Base-by-base conservation (phyloP, 1,140 invertebrate genomes). In the Drosophila tristis region DNA sequence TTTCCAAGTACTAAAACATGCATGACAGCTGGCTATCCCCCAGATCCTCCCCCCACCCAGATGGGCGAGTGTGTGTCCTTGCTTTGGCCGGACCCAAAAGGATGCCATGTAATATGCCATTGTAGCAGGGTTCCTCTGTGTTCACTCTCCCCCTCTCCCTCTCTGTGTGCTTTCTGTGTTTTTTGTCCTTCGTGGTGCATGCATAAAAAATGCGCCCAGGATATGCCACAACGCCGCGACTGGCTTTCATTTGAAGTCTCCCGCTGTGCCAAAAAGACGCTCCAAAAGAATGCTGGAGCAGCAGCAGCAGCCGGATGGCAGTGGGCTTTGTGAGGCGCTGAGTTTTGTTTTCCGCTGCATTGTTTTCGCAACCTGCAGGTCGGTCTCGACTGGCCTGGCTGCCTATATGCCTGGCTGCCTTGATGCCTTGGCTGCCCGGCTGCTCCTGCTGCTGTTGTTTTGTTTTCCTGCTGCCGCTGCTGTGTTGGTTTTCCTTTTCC, bases 1-100 rank as follows among this genome's bases (percentile, higher is more conserved):
- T 80, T 75, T 75, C 55, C 55, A 45, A 65, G 64, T 74, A 74
- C 82, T 86, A 78, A 86, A 87, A 86, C 70, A 87, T 86, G 82
- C 82, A 86, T 87, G 76, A 7, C 42, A 39, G 11, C 25, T 20
- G 15, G 3, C 3, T 16, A 26, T 31, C 8, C 9, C 25, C 51
- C 8, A 2, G 31, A 31, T 31, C 3, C n/a, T n/a, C n/a, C n/a
- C n/a, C n/a, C 23, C 16, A 16, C 23, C 31, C 8, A 8, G 8
- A 8, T 9, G 3, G 31, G 31, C 9, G 31, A 9, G 31, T 31
- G 42, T 44, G 43, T 57, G 55, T 57, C 55, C 55, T 57, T 50
- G 16, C 61, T 29, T 26, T 43, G 47, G 58, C 31, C 35, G 56
- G 45, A 56, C 74, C 23, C 23, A 75, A 65, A 53, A 53, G 81